Evolutionary conservation across 2,797 vertebrate genomes (phyloP).

Genomic region (Chaetophractus vellerosus): DNA sequence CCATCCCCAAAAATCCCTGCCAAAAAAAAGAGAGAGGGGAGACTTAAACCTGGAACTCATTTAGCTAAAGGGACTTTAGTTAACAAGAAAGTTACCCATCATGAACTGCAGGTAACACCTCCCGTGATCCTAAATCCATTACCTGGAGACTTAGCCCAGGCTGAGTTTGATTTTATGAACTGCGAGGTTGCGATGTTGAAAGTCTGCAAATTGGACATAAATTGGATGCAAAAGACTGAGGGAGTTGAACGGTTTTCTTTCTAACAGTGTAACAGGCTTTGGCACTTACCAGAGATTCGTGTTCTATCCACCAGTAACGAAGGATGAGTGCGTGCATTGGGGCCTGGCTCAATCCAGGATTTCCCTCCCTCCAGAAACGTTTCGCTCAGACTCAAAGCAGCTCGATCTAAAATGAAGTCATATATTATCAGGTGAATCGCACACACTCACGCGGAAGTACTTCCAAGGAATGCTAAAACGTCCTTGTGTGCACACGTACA

Average conservation of each 20-base stretch:
- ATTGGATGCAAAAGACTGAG: constrained; percentile 90
- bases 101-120: constrained; percentile 92
- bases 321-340: constrained; percentile 20
- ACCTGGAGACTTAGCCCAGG: constrained; percentile 91
- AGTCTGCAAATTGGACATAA: constrained; percentile 93
- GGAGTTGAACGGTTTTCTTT: constrained; percentile 78
- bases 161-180: constrained; percentile 93
- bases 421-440: not conserved
- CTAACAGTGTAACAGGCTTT: constrained; percentile 79
- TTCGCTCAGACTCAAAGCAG: constrained; percentile 15
- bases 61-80: constrained; percentile 92
- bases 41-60: constrained; percentile 92
- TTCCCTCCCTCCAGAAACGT: fast-evolving
- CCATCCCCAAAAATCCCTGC: constrained; percentile 84
- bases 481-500: fast-evolving
- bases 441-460: not conserved
- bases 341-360: not conserved
- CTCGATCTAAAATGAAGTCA: not conserved
- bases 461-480: not conserved
- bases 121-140: constrained; percentile 92
- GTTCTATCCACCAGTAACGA: not conserved
- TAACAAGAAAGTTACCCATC: constrained; percentile 93
- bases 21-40: constrained; percentile 84
- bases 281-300: not conserved
- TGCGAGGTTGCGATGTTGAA: constrained; percentile 92